Percentiles rank a stretch among this genome's conserved stretches.
These are phyloP conservation scores for Ostrea edulis DNA, from an alignment of 1,140 invertebrate genomes.

Conservation along the genomic window DNA sequence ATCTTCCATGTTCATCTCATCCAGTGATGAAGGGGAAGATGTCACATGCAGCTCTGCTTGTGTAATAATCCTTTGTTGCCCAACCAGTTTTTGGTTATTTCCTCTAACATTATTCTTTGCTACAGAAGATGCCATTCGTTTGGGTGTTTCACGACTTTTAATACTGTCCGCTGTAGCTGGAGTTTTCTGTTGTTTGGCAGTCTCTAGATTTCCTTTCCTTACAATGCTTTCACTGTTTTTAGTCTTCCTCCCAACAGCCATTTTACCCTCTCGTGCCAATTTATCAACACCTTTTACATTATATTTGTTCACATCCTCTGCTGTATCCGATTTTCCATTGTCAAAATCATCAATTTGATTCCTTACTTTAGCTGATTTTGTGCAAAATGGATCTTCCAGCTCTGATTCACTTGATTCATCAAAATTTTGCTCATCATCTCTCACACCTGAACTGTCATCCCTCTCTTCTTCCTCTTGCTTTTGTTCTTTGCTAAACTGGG, in stretches of 20 bases:
- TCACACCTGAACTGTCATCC: background rate
- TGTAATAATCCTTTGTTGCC: background rate
- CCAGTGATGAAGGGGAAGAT: background rate
- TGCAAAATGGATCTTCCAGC: conserved; percentile 14
- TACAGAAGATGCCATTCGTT: background rate
- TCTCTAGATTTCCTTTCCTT: background rate
- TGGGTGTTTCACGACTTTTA: background rate
- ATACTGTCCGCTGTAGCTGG: background rate
- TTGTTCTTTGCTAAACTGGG: background rate
- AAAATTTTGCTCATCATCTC: background rate
- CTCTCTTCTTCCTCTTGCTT: background rate
- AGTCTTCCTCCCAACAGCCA: background rate
- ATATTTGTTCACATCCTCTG: background rate
- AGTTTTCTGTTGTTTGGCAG: background rate
- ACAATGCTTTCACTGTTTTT: background rate
- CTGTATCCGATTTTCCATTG: background rate
- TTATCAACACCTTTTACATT: background rate
- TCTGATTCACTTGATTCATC: background rate
- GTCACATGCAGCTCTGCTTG: conserved; percentile 15
- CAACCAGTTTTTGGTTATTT: background rate
- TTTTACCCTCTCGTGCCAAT: background rate
- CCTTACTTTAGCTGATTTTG: background rate
- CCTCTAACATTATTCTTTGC: background rate
- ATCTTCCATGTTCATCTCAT: background rate
- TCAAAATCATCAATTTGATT: background rate